Conservation (phyloP, 2,797 vertebrate genomes). For the Oreortyx pictus region DNA sequence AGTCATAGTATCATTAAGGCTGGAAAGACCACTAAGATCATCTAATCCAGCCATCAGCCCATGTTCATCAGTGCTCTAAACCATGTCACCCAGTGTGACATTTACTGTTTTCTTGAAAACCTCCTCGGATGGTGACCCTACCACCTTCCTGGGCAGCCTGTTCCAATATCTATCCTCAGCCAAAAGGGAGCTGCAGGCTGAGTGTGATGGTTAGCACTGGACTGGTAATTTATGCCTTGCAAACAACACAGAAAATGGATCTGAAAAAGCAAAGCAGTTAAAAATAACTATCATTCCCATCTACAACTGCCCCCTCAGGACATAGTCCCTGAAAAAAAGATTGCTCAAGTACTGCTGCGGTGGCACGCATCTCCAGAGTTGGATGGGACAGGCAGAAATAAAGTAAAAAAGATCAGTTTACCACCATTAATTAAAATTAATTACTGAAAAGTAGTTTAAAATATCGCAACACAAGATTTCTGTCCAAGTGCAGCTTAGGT, state of each 20-base stretch:
- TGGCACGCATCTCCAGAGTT: neutral
- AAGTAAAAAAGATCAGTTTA: neutral
- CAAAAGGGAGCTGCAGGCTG: neutral
- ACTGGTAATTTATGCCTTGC: neutral
- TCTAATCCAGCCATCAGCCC: too few species aligned
- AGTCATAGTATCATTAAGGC: neutral
- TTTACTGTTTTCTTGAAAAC: too few species aligned
- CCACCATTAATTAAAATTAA: neutral
- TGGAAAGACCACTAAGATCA: too few species aligned
- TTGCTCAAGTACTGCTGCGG: fast-evolving
- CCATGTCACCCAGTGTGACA: too few species aligned
- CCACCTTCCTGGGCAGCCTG: too few species aligned
- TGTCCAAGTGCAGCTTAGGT: neutral
- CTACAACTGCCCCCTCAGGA: neutral
- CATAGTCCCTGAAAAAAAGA: neutral
- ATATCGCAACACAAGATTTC: fast-evolving
- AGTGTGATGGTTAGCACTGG: neutral
- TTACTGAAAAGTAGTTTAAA: neutral
- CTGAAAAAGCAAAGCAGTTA: neutral
- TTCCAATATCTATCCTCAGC: too few species aligned
- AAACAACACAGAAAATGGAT: neutral
- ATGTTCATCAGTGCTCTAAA: too few species aligned
- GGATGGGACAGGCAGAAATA: neutral
- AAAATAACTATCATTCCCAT: neutral
- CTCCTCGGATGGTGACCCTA: too few species aligned